phyloP scores from a whole-genome alignment of 2,113 vertebrate genomes.

The Hiodon tergisus region DNA sequence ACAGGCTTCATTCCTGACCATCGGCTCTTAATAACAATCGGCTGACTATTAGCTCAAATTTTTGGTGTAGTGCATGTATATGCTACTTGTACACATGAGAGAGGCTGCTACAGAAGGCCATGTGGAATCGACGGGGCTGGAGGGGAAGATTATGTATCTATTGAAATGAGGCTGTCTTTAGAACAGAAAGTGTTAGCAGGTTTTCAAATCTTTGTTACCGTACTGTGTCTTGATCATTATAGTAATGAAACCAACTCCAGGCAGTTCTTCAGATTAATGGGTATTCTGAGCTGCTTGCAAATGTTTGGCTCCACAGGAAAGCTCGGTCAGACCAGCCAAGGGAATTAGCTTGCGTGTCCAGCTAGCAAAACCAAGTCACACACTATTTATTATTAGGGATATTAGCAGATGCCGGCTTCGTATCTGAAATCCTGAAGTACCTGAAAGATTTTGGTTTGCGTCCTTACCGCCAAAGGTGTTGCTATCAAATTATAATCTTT shows the following conservation, averaged over 20 bases:
- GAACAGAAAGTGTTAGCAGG: too few relatives aligned
- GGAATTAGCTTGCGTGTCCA: conserved; percentile 54
- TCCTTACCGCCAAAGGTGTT: not conserved
- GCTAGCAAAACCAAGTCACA: conserved; percentile 57
- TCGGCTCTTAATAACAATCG: too few relatives aligned
- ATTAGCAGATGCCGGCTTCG: not conserved
- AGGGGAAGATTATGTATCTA: too few relatives aligned
- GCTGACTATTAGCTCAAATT: too few relatives aligned
- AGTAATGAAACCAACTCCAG: conserved; percentile 15
- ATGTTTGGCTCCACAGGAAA: not conserved
- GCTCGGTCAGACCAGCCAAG: conserved; percentile 22
- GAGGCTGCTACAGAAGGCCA: too few relatives aligned
- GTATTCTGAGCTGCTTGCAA: not conserved
- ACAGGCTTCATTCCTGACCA: too few relatives aligned
- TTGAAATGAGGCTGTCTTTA: too few relatives aligned
- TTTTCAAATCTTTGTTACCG: not conserved
- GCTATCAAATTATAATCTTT: not conserved
- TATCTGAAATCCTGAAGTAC: not conserved
- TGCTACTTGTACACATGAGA: too few relatives aligned
- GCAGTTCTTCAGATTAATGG: conserved; percentile 9
- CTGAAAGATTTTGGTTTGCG: not conserved
- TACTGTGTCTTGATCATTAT: conserved; percentile 48
- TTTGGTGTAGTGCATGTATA: too few relatives aligned
- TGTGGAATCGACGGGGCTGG: too few relatives aligned
- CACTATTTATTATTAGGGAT: conserved; percentile 58